Evolutionary conservation across 2,797 vertebrate genomes (phyloP).

Genomic region (Pogonophryne albipinna): DNA sequence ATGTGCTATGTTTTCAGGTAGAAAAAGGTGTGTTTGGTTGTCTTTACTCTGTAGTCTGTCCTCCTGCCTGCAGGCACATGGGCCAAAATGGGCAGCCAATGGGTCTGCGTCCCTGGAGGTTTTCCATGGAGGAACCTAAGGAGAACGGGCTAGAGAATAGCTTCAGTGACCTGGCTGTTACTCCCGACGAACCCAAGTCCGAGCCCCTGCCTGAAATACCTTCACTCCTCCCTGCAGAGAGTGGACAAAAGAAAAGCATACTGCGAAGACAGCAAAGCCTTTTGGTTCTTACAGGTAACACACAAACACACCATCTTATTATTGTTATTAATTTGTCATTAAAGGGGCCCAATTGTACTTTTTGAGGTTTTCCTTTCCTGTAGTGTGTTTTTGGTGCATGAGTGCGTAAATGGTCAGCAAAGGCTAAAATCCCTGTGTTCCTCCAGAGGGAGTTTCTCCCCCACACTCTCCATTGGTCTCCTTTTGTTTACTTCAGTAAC

Average conservation of each 20-base stretch:
- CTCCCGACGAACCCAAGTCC: slow-evolving; percentile 80
- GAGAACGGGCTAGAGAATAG: slow-evolving; percentile 69
- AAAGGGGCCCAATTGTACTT: no score
- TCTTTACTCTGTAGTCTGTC: no score
- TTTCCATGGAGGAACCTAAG: slow-evolving; percentile 45
- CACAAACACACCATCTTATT: background rate
- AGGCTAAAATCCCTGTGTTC: no score
- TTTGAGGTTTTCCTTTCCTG: no score
- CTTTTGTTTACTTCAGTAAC: no score
- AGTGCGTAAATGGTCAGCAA: no score
- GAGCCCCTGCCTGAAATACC: slow-evolving; percentile 78
- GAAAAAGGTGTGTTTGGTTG: no score
- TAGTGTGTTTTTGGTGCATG: no score
- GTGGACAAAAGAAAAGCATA: slow-evolving; percentile 58
- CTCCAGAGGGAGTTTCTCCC: no score
- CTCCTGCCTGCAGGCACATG: slow-evolving; percentile 69
- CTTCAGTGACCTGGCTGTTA: slow-evolving; percentile 64
- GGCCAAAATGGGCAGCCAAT: slow-evolving; percentile 41
- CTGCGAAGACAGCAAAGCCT: slow-evolving; percentile 81
- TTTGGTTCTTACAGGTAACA: slow-evolving; percentile 82
- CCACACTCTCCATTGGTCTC: no score
- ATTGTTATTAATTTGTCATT: slow-evolving; percentile 11
- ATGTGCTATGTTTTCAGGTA: no score
- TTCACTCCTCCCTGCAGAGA: slow-evolving; percentile 62
- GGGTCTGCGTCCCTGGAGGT: slow-evolving; percentile 71